phyloP scores from a whole-genome alignment of 2,888 invertebrate species.

The Helobdella robusta region DNA sequence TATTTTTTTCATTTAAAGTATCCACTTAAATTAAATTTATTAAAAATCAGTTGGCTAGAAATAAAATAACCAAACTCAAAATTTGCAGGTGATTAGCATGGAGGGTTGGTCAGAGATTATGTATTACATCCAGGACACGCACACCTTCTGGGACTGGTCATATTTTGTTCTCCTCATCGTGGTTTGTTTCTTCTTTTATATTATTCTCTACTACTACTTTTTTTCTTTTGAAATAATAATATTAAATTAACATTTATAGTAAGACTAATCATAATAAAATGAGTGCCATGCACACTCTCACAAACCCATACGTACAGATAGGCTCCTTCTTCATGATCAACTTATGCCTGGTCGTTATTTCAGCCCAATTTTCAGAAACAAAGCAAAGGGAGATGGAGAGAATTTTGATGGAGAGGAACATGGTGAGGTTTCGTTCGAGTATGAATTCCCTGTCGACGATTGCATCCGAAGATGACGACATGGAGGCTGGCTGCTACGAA shows the following conservation, averaged over 20 bases:
- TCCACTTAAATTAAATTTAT: neutral
- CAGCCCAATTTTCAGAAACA: conserved; percentile 98
- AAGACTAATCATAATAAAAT: too few species aligned
- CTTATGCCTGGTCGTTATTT: conserved; percentile 97
- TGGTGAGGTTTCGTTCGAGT: conserved; percentile 79
- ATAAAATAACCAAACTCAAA: too few species aligned
- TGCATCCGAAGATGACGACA: too few species aligned
- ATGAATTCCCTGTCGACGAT: too few species aligned
- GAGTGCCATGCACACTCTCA: too few species aligned
- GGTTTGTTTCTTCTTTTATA: too few species aligned
- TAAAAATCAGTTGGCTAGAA: too few species aligned
- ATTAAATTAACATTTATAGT: too few species aligned
- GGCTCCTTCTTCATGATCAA: conserved; percentile 99
- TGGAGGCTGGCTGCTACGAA: too few species aligned
- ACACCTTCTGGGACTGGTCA: conserved; percentile 99
- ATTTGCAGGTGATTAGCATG: conserved; percentile 81
- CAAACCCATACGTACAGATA: too few species aligned
- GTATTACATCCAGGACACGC: conserved; percentile 99
- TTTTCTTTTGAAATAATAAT: too few species aligned
- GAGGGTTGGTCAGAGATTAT: conserved; percentile 99
- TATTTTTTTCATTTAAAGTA: too few species aligned
- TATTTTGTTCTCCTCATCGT: conserved; percentile 98
- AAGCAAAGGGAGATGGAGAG: conserved; percentile 98
- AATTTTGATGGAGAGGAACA: conserved; percentile 90
- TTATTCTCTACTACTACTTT: neutral